Percentiles rank a stretch among this genome's conserved stretches.
phyloP scores from a whole-genome alignment of 1,140 invertebrate genomes.

The Temnothorax curvispinosus region DNA sequence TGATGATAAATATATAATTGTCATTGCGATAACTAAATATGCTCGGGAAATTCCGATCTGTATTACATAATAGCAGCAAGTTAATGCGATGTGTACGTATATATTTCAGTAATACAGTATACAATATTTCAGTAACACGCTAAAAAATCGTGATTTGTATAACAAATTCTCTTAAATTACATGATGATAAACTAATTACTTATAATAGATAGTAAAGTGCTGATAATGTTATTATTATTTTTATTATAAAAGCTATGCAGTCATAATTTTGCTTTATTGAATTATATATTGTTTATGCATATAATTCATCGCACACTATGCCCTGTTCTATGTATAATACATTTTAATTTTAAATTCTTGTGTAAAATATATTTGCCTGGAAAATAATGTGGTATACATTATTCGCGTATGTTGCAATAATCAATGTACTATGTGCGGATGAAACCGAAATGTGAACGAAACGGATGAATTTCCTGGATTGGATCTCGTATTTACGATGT shows the following conservation, averaged over 20 bases:
- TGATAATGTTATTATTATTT: neutral
- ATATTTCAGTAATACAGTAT: neutral
- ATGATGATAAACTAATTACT: neutral
- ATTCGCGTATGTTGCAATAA: neutral
- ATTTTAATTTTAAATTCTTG: neutral
- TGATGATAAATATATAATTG: neutral
- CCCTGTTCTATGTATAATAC: neutral
- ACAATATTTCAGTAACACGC: neutral
- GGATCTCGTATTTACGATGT: neutral
- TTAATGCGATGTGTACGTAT: neutral
- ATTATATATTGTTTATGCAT: neutral
- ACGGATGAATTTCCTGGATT: neutral
- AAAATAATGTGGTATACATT: constrained; percentile 5
- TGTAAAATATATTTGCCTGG: neutral
- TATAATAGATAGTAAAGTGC: neutral
- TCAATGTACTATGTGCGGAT: neutral
- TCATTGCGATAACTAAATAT: constrained; percentile 11
- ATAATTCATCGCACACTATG: neutral
- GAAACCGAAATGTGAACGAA: neutral
- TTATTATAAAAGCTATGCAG: neutral
- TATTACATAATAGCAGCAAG: neutral
- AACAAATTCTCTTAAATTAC: neutral
- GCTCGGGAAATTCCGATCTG: neutral
- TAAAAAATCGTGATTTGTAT: neutral
- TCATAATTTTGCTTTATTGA: neutral